Conservation (phyloP, 2,888 invertebrate genomes). For the Pandemis corylana region DNA sequence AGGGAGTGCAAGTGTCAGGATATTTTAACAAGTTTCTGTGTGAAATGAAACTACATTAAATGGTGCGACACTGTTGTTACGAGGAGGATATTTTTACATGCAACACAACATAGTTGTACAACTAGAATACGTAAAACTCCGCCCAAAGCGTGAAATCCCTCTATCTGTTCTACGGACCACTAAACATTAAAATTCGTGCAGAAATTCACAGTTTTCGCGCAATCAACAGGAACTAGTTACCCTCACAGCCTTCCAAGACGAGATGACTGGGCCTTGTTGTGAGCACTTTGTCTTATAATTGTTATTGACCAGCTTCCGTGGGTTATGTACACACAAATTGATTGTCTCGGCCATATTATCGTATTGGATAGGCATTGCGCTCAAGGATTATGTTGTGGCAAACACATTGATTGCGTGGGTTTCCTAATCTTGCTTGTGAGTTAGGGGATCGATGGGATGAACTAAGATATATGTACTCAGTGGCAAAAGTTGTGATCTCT, state of each 20-base stretch:
- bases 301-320: not conserved
- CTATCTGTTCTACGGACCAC: too few species aligned
- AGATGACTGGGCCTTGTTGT: not conserved
- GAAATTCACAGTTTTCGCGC: too few species aligned
- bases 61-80: too few species aligned
- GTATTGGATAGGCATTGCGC: not conserved
- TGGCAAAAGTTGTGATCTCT: too few species aligned
- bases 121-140: too few species aligned
- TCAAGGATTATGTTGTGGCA: not conserved
- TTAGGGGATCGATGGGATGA: not conserved
- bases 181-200: too few species aligned
- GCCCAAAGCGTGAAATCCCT: too few species aligned
- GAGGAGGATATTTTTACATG: too few species aligned
- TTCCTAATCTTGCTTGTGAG: not conserved
- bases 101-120: too few species aligned
- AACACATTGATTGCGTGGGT: conserved; percentile 1
- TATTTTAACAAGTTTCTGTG: too few species aligned
- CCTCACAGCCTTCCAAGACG: not conserved
- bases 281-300: not conserved
- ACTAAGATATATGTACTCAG: not conserved
- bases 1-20: too few species aligned
- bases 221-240: not conserved
- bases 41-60: too few species aligned
- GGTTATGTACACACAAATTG: not conserved
- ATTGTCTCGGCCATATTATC: not conserved